Evolutionary conservation across 2,888 invertebrate genomes (phyloP), one percentile per base, ranked within the genome.

Genomic region (Aricia artaxerxes): DNA sequence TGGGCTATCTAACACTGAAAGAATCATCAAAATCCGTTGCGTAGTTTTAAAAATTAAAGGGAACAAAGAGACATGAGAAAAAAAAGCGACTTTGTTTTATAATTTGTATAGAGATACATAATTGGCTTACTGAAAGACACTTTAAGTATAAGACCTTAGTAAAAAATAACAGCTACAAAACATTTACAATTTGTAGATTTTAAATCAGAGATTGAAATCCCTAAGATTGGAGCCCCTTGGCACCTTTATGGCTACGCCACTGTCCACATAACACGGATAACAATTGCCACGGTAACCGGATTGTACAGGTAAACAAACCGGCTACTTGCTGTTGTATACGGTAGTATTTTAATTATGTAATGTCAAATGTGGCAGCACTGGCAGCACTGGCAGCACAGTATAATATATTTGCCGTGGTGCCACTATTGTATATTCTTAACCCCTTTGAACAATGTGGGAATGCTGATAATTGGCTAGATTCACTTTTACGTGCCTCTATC

Each of bases 291-390:
- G 4, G 13, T 35, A 69, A 35, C 13, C 69, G 69, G 35, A 69
- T 69, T 35, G 13, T 69, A 69, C 69, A 69, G 69, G 69, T 35
- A 69, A 69, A 38, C 69, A 38, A 69, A 69, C 69, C 11, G 31
- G 69, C 13, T 38, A 35, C 13, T 13, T 13, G 35, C 35, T 24
- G 11, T 11, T 11, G 64, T 69, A 13, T 69, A 69, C 69, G 38
- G 69, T 16, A 69, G 35, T 57, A 38, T 69, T 69, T 69, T 69
- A 69, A 69, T 69, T 35, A 38, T 69, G 35, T 38, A 69, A 69
- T 69, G 31, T 64, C 24, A 24, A 24, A 24, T 24, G 24, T 24
- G 24, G 24, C 24, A 24, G 24, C 24, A 24, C 24, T 24, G 24
- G 24, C 24, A 24, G 24, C 24, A 24, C 24, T 24, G 24, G 9